Base-by-base conservation (phyloP, 2,888 invertebrate genomes). In the Mesoligia furuncula region DNA sequence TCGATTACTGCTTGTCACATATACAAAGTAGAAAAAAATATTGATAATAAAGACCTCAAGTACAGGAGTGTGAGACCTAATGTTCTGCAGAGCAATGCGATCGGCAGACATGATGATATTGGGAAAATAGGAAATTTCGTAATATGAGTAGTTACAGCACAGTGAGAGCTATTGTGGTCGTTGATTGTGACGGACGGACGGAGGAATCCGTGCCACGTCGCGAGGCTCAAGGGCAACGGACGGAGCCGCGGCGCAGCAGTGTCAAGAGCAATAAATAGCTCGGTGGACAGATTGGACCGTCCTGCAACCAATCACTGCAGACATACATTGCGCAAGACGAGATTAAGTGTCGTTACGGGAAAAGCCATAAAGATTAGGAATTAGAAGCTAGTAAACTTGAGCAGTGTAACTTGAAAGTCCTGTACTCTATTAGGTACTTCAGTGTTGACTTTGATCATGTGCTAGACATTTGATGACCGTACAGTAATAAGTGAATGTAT, bases 161-260 rank as follows among this genome's bases (percentile, higher is more conserved):
- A 72, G 78, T 77, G 78, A 85, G 75, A 77, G 76, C 48, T 77
- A 66, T 51, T 74, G 77, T 81, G 75, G 73, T 59, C 68, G 31
- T 11, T 73, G 66, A 78, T 85, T 65, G 75, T 75, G 79, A 81
- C 79, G 83, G 79, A 69, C 72, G 74, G 75, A 54, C 72, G 48
- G 80, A 85, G 87, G 88, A 88, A 89, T 90, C 81, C 84, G 87
- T 88, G 88, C 88, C 89, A 89, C 87, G 88, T 88, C 90, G 90
- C 88, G 90, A 86, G 81, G 89, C 87, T 89, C 92, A 93, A 93
- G 94, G 92, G 90, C 92, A 87, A 81, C 81, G 79, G 86, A 72
- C 79, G 67, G 75, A 75, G 71, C 62, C 39, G 36, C 68, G 71
- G 54, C 45, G 42, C 77, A 74, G 77, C 75, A 76, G 77, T 86